These are phyloP conservation scores for Chromoteleia sp. DNA, from an alignment of 2,888 invertebrate species.

Conservation along the genomic window DNA sequence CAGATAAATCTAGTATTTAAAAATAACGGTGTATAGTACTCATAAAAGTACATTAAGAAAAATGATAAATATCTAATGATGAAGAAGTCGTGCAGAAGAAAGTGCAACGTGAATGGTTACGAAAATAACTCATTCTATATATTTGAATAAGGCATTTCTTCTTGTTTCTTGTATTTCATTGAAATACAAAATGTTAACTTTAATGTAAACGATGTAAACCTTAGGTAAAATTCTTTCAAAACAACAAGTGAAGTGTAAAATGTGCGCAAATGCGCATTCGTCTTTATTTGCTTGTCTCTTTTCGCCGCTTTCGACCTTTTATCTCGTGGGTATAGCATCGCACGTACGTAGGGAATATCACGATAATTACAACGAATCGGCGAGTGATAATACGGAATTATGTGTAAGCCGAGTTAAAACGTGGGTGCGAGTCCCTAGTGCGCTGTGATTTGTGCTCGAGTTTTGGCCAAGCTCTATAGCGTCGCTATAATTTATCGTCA, in stretches of 20 bases:
- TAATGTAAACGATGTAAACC: too few relatives aligned
- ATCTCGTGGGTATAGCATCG: constrained; percentile 38
- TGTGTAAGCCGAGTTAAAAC: constrained; percentile 77
- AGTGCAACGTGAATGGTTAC: too few relatives aligned
- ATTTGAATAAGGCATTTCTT: too few relatives aligned
- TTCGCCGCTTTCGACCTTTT: constrained; percentile 41
- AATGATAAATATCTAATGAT: too few relatives aligned
- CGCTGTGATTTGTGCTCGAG: constrained; percentile 69
- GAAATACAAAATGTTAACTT: too few relatives aligned
- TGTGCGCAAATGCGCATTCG: constrained; percentile 22
- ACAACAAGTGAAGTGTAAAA: constrained; percentile 12
- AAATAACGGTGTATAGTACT: too few relatives aligned
- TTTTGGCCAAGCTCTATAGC: constrained; percentile 71
- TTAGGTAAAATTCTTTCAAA: not conserved
- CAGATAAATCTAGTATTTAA: too few relatives aligned
- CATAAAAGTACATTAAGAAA: too few relatives aligned
- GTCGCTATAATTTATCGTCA: constrained; percentile 79
- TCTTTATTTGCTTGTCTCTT: constrained; percentile 43
- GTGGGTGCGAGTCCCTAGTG: constrained; percentile 54
- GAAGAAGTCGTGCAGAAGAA: too few relatives aligned
- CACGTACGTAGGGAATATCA: constrained; percentile 53
- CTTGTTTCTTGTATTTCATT: too few relatives aligned
- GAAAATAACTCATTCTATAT: too few relatives aligned
- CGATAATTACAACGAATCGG: constrained; percentile 78
- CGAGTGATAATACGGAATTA: constrained; percentile 77